Percentiles rank a stretch among this genome's conserved stretches.
Evolutionary conservation across 2,888 invertebrate species (phyloP).

Genomic region (Trissonchulus latispiculum): DNA sequence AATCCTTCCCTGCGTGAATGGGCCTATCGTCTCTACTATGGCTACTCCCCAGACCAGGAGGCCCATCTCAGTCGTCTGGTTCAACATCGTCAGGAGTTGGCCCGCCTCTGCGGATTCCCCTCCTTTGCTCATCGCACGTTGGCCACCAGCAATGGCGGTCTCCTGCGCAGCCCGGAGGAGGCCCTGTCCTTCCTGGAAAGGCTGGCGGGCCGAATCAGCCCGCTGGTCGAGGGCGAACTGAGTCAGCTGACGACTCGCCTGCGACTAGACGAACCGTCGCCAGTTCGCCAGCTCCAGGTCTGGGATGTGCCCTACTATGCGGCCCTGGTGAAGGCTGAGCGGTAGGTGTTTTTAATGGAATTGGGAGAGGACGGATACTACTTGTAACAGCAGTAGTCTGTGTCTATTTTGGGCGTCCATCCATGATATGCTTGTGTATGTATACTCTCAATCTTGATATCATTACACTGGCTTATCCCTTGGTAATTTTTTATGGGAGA

Average conservation of each 20-base stretch:
- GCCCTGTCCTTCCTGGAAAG: constrained; percentile 32
- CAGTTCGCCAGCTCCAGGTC: not conserved
- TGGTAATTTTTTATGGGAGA: no score
- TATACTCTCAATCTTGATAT: no score
- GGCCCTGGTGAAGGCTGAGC: no score
- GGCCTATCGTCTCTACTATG: constrained; percentile 19
- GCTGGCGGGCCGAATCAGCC: not conserved
- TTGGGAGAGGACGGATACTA: no score
- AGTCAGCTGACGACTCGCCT: constrained; percentile 19
- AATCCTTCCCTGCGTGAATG: not conserved
- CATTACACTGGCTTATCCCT: no score
- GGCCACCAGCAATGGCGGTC: constrained; percentile 64
- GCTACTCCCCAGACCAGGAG: constrained; percentile 31
- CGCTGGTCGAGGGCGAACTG: constrained; percentile 19
- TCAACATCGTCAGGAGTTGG: constrained; percentile 64
- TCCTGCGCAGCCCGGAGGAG: constrained; percentile 47
- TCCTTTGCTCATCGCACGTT: constrained; percentile 80
- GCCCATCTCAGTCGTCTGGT: constrained; percentile 58
- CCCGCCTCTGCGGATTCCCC: constrained; percentile 73
- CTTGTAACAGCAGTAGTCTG: no score
- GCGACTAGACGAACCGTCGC: constrained; percentile 10
- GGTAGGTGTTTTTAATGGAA: no score
- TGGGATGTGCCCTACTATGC: not conserved
- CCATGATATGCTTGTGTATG: no score
- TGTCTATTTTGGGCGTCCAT: no score